Evolutionary conservation across 2,888 invertebrate genomes (phyloP).

Genomic region (Temnothorax ravouxi): DNA sequence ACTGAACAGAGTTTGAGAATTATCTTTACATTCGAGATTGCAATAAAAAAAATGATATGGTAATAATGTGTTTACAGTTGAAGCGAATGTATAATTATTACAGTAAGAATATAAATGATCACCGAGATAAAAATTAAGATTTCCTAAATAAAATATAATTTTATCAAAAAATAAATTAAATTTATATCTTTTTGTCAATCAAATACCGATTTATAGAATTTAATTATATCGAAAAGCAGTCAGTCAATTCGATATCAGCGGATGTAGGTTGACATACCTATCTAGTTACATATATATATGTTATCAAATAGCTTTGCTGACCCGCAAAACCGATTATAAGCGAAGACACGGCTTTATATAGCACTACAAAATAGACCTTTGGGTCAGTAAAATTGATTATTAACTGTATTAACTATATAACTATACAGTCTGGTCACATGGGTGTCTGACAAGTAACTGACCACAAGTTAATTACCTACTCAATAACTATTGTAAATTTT

Average conservation of each 20-base stretch:
- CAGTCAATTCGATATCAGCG: not conserved
- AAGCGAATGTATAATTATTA: not conserved
- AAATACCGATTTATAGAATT: not conserved
- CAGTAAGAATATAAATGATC: not conserved
- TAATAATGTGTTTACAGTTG: not conserved
- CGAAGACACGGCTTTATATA: constrained; percentile 7
- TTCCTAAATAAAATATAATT: not conserved
- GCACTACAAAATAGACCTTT: not conserved
- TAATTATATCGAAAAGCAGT: not conserved
- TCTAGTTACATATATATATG: constrained; percentile 4
- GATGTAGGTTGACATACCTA: not conserved
- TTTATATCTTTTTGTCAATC: not conserved
- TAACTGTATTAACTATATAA: not conserved
- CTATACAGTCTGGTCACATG: no score
- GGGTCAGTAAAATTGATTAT: constrained; percentile 5
- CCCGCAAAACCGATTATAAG: constrained; percentile 17
- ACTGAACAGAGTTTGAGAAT: not conserved
- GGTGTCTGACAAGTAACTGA: no score
- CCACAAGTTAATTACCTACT: no score
- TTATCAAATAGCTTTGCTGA: not conserved
- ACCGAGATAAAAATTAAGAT: not conserved
- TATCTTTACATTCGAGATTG: not conserved
- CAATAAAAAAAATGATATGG: not conserved
- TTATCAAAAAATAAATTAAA: not conserved
- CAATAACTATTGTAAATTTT: no score